phyloP scores from a whole-genome alignment of 1,140 invertebrate genomes.

The Zaprionus capensis region DNA sequence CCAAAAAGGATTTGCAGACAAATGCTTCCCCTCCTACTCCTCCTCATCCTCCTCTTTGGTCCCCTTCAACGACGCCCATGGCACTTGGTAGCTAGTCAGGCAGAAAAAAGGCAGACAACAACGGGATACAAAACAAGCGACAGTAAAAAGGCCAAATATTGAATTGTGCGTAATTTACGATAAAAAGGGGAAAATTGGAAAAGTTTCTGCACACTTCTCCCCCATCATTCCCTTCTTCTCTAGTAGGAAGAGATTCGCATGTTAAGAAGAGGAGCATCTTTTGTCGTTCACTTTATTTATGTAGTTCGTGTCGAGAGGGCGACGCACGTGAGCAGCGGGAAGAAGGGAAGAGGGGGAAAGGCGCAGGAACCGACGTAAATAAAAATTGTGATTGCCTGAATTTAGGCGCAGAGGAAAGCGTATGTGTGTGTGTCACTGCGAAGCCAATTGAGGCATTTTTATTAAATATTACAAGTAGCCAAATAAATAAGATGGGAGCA shows the following conservation, averaged over 20 bases:
- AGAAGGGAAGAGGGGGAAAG: neutral
- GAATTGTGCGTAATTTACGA: slow-evolving; percentile 83
- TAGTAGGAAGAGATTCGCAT: slow-evolving; percentile 14
- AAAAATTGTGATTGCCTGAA: slow-evolving; percentile 79
- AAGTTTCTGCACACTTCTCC: slow-evolving; percentile 57
- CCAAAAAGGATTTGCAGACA: slow-evolving; percentile 47
- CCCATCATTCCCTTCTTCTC: neutral
- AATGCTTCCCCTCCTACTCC: slow-evolving; percentile 2
- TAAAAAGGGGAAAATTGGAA: slow-evolving; percentile 84
- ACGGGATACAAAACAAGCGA: slow-evolving; percentile 57
- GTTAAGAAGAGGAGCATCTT: slow-evolving; percentile 36
- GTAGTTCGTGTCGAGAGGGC: slow-evolving; percentile 67
- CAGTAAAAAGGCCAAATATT: slow-evolving; percentile 83
- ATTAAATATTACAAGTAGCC: slow-evolving; percentile 73
- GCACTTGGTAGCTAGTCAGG: slow-evolving; percentile 62
- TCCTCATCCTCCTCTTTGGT: neutral
- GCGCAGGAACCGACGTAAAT: slow-evolving; percentile 53
- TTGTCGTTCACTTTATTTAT: slow-evolving; percentile 73
- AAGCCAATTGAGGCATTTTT: slow-evolving; percentile 58
- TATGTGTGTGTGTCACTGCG: slow-evolving; percentile 18
- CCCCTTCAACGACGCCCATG: neutral
- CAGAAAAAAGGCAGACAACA: slow-evolving; percentile 78
- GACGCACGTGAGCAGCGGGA: slow-evolving; percentile 55
- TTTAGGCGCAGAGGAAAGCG: slow-evolving; percentile 26
- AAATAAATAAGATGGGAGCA: slow-evolving; percentile 61